Conservation (phyloP, 2,113 vertebrate species). For the Brachionichthys hirsutus region DNA sequence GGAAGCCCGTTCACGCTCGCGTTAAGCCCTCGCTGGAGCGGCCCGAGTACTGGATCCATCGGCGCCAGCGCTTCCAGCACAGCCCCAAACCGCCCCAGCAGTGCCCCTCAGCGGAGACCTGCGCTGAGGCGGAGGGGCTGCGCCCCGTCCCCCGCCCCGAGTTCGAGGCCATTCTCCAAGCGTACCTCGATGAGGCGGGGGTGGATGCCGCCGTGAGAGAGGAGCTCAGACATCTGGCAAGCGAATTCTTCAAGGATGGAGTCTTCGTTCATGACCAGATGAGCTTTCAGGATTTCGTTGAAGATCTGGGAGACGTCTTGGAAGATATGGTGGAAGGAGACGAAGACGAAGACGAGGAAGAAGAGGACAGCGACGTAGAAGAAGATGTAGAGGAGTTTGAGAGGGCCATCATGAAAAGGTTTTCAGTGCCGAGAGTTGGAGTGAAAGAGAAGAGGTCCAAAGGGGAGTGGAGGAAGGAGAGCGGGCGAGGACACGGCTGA, state of each 20-base stretch:
- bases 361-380: conserved; percentile 58
- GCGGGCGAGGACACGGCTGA: conserved; percentile 56
- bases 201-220: conserved; percentile 51
- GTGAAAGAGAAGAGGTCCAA: conserved; percentile 39
- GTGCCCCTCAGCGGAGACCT: conserved; percentile 75
- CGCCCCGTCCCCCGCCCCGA: conserved; percentile 75
- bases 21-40: conserved; percentile 24
- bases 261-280: conserved; percentile 84
- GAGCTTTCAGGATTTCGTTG: conserved; percentile 84
- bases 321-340: conserved; percentile 83
- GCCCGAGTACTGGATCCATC: conserved; percentile 66
- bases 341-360: conserved; percentile 3
- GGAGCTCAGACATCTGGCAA: conserved; percentile 62
- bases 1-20: conserved; percentile 35
- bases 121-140: conserved; percentile 81
- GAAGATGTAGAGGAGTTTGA: conserved; percentile 85
- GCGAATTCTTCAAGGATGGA: conserved; percentile 78
- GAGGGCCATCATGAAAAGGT: conserved; percentile 71
- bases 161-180: conserved; percentile 79
- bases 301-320: conserved; percentile 86
- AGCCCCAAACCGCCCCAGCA: conserved; percentile 66
- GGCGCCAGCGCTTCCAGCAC: conserved; percentile 59
- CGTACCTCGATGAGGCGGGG: conserved; percentile 75
- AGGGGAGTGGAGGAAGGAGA: conserved; percentile 54
- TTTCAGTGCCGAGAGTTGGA: conserved; percentile 40